phyloP scores from a whole-genome alignment of 2,113 vertebrate species.

The Alouatta palliata region DNA sequence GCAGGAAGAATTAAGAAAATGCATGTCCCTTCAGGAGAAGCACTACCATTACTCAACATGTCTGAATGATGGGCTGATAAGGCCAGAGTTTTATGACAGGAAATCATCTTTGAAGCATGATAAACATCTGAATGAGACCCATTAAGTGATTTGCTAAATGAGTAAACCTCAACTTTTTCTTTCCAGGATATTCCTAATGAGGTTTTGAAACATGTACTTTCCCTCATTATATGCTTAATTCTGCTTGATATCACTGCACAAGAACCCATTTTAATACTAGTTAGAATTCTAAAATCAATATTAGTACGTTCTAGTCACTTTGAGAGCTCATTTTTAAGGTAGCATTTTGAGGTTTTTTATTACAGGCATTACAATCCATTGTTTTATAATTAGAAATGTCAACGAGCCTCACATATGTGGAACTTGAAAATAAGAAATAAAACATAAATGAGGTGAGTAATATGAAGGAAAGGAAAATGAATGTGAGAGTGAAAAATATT shows the following conservation, averaged over 20 bases:
- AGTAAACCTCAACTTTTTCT: constrained; percentile 25
- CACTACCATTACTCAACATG: background rate
- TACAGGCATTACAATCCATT: background rate
- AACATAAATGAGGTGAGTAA: background rate
- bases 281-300: constrained; percentile 33
- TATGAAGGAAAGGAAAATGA: background rate
- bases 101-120: constrained; percentile 2
- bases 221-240: background rate
- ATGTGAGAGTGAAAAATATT: background rate
- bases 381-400: constrained; percentile 15
- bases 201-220: background rate
- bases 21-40: background rate
- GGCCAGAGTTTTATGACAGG: background rate
- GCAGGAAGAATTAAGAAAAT: background rate
- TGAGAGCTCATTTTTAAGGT: background rate
- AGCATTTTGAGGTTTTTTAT: background rate
- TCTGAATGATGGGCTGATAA: background rate
- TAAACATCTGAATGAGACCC: background rate
- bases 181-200: constrained; percentile 9
- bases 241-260: background rate
- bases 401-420: background rate
- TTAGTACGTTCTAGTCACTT: background rate
- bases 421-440: background rate
- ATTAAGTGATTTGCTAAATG: background rate
- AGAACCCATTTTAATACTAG: background rate